Percentiles rank a stretch among this genome's conserved stretches.
Evolutionary conservation across 1,140 invertebrate genomes (phyloP).

Genomic region (Aplysia californica): DNA sequence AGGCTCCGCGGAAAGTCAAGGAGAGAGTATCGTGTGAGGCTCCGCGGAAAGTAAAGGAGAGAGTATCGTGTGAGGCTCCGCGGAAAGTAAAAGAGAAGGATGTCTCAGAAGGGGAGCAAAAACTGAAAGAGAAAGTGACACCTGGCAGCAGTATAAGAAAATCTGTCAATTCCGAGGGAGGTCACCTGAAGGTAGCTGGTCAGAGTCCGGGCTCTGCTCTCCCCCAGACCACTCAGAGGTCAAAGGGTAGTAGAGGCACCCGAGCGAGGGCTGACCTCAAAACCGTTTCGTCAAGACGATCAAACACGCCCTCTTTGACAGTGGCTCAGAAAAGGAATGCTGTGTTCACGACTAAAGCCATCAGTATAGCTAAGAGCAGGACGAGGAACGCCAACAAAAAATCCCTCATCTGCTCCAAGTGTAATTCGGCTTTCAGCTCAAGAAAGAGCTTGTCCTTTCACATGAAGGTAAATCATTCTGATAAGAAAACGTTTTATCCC

Average conservation of each 20-base stretch:
- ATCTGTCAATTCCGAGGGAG: too few relatives aligned
- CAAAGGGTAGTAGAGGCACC: background rate
- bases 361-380: background rate
- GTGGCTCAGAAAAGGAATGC: too few relatives aligned
- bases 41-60: background rate
- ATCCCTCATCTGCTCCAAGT: slow-evolving; percentile 42
- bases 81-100: background rate
- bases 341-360: too few relatives aligned
- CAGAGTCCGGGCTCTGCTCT: too few relatives aligned
- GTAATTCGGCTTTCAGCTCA: slow-evolving; percentile 49
- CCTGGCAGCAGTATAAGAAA: too few relatives aligned
- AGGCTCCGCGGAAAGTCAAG: background rate
- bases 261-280: background rate
- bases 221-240: background rate
- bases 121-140: too few relatives aligned
- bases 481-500: slow-evolving; percentile 54
- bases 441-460: slow-evolving; percentile 62
- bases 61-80: background rate
- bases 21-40: background rate
- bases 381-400: slow-evolving; percentile 28
- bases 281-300: too few relatives aligned
- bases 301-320: too few relatives aligned
- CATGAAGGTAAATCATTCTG: slow-evolving; percentile 58
- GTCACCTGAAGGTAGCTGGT: too few relatives aligned
- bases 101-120: too few relatives aligned